Evolutionary conservation across 2,113 vertebrate genomes (phyloP).

Genomic region (Prionailurus viverrinus): DNA sequence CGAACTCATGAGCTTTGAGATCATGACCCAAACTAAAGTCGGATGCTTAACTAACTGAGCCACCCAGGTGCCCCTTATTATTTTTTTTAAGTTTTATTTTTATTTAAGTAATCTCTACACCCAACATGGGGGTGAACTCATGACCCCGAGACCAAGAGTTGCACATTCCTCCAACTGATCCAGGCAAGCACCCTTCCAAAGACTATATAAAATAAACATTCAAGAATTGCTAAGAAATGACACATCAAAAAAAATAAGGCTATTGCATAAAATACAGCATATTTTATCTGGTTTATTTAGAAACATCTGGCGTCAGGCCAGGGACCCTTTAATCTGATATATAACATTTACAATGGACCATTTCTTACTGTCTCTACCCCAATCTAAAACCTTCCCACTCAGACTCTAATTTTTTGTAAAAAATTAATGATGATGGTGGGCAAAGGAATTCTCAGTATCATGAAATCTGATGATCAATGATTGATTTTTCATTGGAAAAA

Average conservation of each 20-base stretch:
- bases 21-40: too few relatives aligned
- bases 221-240: conserved; percentile 21
- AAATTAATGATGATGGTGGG: not conserved
- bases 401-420: conserved; percentile 1
- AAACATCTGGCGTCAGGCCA: not conserved
- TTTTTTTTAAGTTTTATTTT: too few relatives aligned
- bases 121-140: too few relatives aligned
- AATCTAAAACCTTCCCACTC: not conserved
- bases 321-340: not conserved
- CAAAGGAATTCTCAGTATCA: not conserved
- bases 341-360: not conserved
- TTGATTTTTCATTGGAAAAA: not conserved
- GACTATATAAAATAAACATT: not conserved
- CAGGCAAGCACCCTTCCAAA: not conserved
- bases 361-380: not conserved
- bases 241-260: not conserved
- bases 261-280: not conserved
- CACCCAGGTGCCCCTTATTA: too few relatives aligned
- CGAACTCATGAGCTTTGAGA: too few relatives aligned
- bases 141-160: too few relatives aligned
- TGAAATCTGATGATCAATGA: not conserved
- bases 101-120: too few relatives aligned
- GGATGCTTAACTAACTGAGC: too few relatives aligned
- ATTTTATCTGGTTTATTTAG: conserved; percentile 10
- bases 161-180: too few relatives aligned